Evolutionary conservation across 2,113 vertebrate species (phyloP), one percentile per base, ranked within the genome.

Genomic region (Falcunculus frontatus): DNA sequence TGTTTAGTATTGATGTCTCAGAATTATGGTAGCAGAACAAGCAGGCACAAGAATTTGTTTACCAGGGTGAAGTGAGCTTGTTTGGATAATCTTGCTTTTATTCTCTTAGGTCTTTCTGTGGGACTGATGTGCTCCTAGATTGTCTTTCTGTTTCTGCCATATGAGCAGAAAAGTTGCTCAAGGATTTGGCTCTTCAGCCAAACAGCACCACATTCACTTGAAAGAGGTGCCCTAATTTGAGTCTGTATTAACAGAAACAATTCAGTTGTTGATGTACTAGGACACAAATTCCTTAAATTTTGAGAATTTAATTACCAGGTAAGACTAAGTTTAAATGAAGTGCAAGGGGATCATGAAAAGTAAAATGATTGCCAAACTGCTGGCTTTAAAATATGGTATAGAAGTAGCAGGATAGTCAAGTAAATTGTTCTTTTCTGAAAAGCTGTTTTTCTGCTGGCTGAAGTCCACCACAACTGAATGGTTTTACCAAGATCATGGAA

Each of bases 71-170:
- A 88, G 18, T 39, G 75, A 92, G 33, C 82, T 80, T 76, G 69
- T 92, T 84, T 95, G 83, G 76, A 47, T 95, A 56, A 59, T 93
- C 56, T 72, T 90, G 56, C 68, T 89, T 95, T 93, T 92, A 77
- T 67, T 55, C 55, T 76, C 18, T 39, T 39, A 47, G 85, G 37
- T 63, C 53, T 79, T 94, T 89, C 55, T 39, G 56, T 86, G 81
- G 63, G 84, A 56, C 35, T 84, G 79, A 47, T 37, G 35, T 84
- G 27, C 16, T 90, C 68, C n/a, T 55, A 27, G 52, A 37, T 63
- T 80, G 72, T 60, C n/a, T 68, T 85, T 91, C 64, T 44, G 15
- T 75, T 87, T 72, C 67, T 92, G 55, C 33, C 33, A 8, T 68
- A 64, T 44, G 67, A 87, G 59, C 67, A 50, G 80, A 53, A 42